Base-by-base conservation (phyloP, 2,113 vertebrate species). In the Leptosomus discolor region DNA sequence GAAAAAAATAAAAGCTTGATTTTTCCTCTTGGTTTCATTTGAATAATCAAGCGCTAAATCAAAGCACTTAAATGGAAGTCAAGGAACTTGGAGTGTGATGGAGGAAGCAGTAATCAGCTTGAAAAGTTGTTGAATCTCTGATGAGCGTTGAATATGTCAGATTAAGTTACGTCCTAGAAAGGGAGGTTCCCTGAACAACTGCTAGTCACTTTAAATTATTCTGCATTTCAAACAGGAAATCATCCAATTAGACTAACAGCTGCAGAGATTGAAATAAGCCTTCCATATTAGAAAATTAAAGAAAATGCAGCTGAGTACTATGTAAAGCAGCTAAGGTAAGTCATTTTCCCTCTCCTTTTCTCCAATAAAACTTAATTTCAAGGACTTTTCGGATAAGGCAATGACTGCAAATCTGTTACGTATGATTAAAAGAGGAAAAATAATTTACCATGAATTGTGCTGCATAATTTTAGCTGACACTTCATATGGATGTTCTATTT, bases 141-240 rank as follows among this genome's bases (percentile, higher is more conserved):
- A 96, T 97, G 90, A 97, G 87, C 1, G 7, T 90, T 82, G 68
- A 97, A 96, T 95, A 91, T 96, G 94, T 96, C 96, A 96, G 73
- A 90, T 80, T 96, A 96, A 90, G 76, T 96, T 97, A 89, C 97
- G 85, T 65, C 60, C 77, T 95, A 97, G 94, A 97, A 91, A 95
- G 94, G 97, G 88, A 97, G 96, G 91, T 95, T 97, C 95, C 97
- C 88, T 92, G 92, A 97, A 97, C 64, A 96, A 97, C 83, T 90
- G 71, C 71, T 95, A 93, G 94, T 97, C 94, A 93, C 96, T 96
- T 97, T 97, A 96, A 97, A 97, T 98, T 96, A 88, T 88, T 97
- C 88, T 97, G 85, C 79, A 96, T 96, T 98, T 97, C 89, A 94
- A 97, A 98, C 94, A 97, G 90, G 94, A 98, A 97, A 97, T 94